Evolutionary conservation across 2,797 vertebrate species (phyloP).

Genomic region (Darevskia mixta): DNA sequence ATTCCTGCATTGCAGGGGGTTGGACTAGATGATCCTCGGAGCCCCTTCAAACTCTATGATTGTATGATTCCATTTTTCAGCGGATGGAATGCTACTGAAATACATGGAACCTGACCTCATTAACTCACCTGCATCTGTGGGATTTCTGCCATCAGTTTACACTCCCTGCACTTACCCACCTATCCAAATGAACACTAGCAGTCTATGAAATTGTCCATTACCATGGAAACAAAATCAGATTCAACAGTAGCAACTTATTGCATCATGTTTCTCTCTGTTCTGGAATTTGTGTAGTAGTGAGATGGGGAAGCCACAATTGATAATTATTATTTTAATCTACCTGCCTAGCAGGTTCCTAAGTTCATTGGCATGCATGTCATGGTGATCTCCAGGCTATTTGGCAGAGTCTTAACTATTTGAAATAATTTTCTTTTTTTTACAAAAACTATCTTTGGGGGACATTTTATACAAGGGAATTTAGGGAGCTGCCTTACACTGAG

Average conservation of each 20-base stretch:
- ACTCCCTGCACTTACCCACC: not conserved
- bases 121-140: not conserved
- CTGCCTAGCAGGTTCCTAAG: not conserved
- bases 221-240: constrained; percentile 30
- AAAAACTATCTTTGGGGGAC: no score
- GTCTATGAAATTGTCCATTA: constrained; percentile 1
- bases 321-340: not conserved
- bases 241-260: not conserved
- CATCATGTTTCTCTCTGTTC: not conserved
- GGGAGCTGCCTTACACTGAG: not conserved
- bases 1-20: no score
- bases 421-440: not conserved
- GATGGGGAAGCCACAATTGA: not conserved
- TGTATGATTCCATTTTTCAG: no score
- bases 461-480: not conserved
- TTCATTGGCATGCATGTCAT: not conserved
- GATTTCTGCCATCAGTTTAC: not conserved
- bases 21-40: no score
- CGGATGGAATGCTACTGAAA: not conserved
- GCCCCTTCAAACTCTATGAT: no score
- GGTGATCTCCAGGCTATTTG: not conserved
- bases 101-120: not conserved
- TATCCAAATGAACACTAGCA: not conserved
- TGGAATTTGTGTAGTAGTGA: not conserved
- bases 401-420: not conserved